Evolutionary conservation across 2,797 vertebrate genomes (phyloP).

Genomic region (Sebastes diaconus): DNA sequence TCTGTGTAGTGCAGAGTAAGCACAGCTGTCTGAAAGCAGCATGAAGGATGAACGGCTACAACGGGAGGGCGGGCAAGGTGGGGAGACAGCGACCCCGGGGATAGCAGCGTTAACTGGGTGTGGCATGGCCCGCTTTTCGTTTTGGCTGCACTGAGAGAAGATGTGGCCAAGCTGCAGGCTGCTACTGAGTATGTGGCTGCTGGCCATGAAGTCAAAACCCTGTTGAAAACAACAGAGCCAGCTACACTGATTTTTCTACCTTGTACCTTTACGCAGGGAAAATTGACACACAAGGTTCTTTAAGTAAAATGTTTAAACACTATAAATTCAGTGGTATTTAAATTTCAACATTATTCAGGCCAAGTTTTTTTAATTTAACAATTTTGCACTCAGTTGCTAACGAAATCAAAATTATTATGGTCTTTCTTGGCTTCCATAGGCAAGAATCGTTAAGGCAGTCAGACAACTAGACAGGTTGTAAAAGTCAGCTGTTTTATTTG

Average conservation of each 20-base stretch:
- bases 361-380: not conserved
- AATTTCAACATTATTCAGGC: not conserved
- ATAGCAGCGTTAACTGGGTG: slow-evolving; percentile 38
- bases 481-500: too few species aligned
- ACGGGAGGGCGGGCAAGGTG: slow-evolving; percentile 31
- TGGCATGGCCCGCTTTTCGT: slow-evolving; percentile 2
- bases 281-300: not conserved
- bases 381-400: not conserved
- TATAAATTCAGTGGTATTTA: too few species aligned
- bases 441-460: not conserved
- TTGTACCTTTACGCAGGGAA: not conserved
- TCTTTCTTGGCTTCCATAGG: not conserved
- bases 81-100: not conserved
- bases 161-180: slow-evolving; percentile 13
- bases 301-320: too few species aligned
- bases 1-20: slow-evolving; percentile 71
- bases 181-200: slow-evolving; percentile 17
- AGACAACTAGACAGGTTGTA: not conserved
- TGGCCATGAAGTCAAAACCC: slow-evolving; percentile 9
- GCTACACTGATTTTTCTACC: not conserved
- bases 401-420: not conserved
- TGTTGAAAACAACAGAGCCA: not conserved
- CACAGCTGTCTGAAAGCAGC: slow-evolving; percentile 75
- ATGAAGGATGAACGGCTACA: slow-evolving; percentile 66
- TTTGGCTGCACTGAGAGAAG: slow-evolving; percentile 13